Conservation (phyloP, 2,888 invertebrate species). For the Stenurella melanura region DNA sequence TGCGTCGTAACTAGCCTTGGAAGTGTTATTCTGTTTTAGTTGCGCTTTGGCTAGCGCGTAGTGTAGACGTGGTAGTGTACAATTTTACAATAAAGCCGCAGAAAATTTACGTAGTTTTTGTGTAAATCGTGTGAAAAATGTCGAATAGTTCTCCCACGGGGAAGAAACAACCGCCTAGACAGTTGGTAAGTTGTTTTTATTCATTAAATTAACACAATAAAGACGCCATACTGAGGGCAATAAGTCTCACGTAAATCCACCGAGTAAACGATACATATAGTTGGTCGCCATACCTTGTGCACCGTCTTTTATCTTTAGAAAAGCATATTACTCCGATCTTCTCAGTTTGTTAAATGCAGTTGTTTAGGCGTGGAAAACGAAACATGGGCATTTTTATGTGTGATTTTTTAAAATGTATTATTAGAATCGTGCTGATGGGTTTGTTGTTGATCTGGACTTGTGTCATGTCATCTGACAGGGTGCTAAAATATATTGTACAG, state of each 20-base stretch:
- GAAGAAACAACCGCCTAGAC: slow-evolving; percentile 78
- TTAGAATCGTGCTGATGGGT: slow-evolving; percentile 31
- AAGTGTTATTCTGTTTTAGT: slow-evolving; percentile 65
- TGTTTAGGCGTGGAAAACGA: slow-evolving; percentile 38
- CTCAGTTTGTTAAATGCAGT: slow-evolving; percentile 31
- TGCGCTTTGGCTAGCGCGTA: slow-evolving; percentile 68
- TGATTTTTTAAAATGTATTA: slow-evolving; percentile 40
- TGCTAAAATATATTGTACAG: slow-evolving; percentile 25
- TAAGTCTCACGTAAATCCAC: slow-evolving; percentile 78
- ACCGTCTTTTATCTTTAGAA: slow-evolving; percentile 54
- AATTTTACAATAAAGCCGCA: slow-evolving; percentile 55
- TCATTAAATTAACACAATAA: slow-evolving; percentile 14
- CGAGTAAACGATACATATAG: slow-evolving; percentile 55
- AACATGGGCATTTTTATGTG: slow-evolving; percentile 37
- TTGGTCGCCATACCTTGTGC: slow-evolving; percentile 65
- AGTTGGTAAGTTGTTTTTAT: slow-evolving; percentile 76
- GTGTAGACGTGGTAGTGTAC: slow-evolving; percentile 63
- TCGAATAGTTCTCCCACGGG: slow-evolving; percentile 73
- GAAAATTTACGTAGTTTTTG: slow-evolving; percentile 64
- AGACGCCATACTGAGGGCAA: slow-evolving; percentile 80
- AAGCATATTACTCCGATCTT: slow-evolving; percentile 42
- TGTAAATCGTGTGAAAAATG: slow-evolving; percentile 70
- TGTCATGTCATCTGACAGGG: slow-evolving; percentile 50
- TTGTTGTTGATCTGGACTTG: slow-evolving; percentile 42
- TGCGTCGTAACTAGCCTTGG: slow-evolving; percentile 45